Conservation (phyloP, 64 coral and sea anemone species). For the Actinia equina region DNA sequence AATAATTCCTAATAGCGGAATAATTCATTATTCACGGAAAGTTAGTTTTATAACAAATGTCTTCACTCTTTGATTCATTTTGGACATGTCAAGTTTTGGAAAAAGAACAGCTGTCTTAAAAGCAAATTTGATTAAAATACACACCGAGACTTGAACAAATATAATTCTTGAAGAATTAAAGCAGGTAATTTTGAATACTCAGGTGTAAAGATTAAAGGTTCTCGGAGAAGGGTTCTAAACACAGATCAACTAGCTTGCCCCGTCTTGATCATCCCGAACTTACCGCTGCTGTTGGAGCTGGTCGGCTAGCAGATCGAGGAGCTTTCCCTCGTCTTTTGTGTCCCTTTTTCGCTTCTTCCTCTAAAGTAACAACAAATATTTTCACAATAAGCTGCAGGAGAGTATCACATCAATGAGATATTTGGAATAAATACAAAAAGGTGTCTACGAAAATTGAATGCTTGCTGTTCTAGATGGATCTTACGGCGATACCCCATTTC, state of each 20-base stretch:
- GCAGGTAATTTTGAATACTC: not conserved
- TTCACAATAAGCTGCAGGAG: not conserved
- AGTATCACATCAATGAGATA: constrained; percentile 10
- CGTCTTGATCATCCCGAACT: not conserved
- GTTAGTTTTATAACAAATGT: no score
- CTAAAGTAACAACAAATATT: constrained; percentile 1
- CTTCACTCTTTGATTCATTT: not conserved
- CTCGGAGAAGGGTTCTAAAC: not conserved
- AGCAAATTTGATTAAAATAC: not conserved
- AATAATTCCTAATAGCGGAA: not conserved
- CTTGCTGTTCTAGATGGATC: not conserved
- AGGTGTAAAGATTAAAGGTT: constrained; percentile 10
- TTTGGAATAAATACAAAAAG: constrained; percentile 28
- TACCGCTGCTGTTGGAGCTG: constrained; percentile 38
- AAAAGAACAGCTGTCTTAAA: not conserved
- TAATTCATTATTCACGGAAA: not conserved
- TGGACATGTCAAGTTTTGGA: not conserved
- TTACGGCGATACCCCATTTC: not conserved
- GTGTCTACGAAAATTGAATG: constrained; percentile 61
- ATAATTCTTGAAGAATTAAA: not conserved
- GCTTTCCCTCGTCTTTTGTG: constrained; percentile 41
- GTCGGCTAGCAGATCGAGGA: constrained; percentile 37
- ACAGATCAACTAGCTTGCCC: not conserved
- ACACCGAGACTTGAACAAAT: not conserved
- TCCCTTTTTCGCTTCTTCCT: constrained; percentile 56